A percentile compares a stretch with the other conserved stretches of the same genome.
phyloP scores from a whole-genome alignment of 35 echinoderm and acorn worm genomes.

The Stichopus chloronotus region DNA sequence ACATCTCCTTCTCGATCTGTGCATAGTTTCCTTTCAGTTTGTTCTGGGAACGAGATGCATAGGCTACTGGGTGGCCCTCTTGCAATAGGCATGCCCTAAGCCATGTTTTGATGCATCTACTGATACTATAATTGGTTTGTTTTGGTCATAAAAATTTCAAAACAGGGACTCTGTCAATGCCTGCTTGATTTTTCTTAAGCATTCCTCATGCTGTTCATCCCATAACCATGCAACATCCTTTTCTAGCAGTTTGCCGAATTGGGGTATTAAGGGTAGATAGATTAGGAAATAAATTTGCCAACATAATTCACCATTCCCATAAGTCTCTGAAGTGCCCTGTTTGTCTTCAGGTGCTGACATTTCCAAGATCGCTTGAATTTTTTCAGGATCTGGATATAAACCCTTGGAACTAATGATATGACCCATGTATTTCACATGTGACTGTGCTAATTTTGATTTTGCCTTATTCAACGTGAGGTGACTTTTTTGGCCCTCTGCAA shows the following conservation, averaged over 20 bases:
- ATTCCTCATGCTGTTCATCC: neutral
- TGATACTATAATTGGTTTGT: slow-evolving; percentile 1
- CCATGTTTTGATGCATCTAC: slow-evolving; percentile 56
- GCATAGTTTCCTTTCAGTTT: slow-evolving; percentile 1
- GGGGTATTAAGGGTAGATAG: neutral
- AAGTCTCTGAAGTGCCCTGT: slow-evolving; percentile 53
- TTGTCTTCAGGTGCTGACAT: slow-evolving; percentile 57
- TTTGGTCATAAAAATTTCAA: neutral
- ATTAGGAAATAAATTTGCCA: slow-evolving; percentile 34
- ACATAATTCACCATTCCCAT: slow-evolving; percentile 72
- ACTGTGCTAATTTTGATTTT: too few relatives aligned
- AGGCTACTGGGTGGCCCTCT: slow-evolving; percentile 44
- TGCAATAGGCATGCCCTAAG: slow-evolving; percentile 45
- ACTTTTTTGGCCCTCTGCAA: neutral
- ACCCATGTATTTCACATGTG: too few relatives aligned
- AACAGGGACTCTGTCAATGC: neutral
- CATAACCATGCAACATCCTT: slow-evolving; percentile 50
- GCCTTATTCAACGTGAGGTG: slow-evolving; percentile 31
- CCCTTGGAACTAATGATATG: too few relatives aligned
- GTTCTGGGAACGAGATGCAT: slow-evolving; percentile 43
- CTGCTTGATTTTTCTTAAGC: slow-evolving; percentile 23
- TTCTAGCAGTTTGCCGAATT: slow-evolving; percentile 31
- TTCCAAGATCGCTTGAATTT: slow-evolving; percentile 64
- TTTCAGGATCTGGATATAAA: too few relatives aligned
- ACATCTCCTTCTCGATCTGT: slow-evolving; percentile 72